Base-by-base conservation (phyloP, 2,888 invertebrate genomes). In the Strigamia transsilvanica region DNA sequence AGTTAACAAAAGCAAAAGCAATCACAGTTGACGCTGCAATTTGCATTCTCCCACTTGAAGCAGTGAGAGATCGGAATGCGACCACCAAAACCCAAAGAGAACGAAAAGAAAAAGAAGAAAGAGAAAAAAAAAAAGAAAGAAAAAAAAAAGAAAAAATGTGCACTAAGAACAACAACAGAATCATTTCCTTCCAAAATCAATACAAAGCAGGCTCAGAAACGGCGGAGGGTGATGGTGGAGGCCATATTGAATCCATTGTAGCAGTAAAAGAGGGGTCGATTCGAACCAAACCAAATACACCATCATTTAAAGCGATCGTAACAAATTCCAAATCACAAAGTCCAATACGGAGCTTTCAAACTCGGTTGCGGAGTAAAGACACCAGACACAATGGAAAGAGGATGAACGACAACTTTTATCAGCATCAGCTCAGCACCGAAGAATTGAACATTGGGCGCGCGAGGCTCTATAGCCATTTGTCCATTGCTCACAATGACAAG, bases 1-100 rank as follows among this genome's bases (percentile, higher is more conserved):
- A 66, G 27, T 66, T 66, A 66, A 66, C 66, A 66, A 66, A 66
- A 66, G 66, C 66, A 27, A 23, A 66, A 23, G 66, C 66, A 66
- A 66, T 66, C 66, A 66, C 66, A 66, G 66, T 66, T 66, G 66
- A 66, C 66, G 66, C 66, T 66, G 66, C 66, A 66, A 66, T 66
- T 66, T 66, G 66, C 66, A 66, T 66, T 66, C 66, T 27, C 66
- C 66, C 66, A 23, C 66, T 66, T 66, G 23, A 27, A 23, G 27
- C 23, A 66, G 27, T 27, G 66, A 66, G 27, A 66, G 66, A 66
- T 66, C 66, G 66, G 66, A 66, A 66, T 66, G 66, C 66, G 66
- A 66, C 66, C 66, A 66, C 66, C 66, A 23, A 66, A 66, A 66
- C 66, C 27, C 61, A 21, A 6, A 61, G 21, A 61, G 21, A 13